Base-by-base conservation (phyloP, 2,113 vertebrate genomes). In the Python bivittatus region DNA sequence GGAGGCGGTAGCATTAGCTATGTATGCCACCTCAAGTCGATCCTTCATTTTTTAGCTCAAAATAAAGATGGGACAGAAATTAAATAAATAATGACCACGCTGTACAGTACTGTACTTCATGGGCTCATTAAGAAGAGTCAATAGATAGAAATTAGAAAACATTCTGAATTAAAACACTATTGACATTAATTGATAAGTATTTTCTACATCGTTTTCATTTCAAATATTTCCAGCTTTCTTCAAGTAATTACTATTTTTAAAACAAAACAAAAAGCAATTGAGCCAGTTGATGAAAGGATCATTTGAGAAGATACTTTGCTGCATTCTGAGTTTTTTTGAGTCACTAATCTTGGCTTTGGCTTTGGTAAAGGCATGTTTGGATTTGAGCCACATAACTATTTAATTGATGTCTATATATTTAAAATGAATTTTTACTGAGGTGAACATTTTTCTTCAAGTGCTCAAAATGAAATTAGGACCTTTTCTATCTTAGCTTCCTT, bases 251-350 rank as follows among this genome's bases (percentile, higher is more conserved):
- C 1, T 25, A 33, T 57, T 90, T 90, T 22, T 29, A 29, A 79
- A 68, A 57, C 25, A 86, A 86, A 52, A n/a, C 4, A 58, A 38
- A 88, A 15, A 29, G 0, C 23, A 42, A 52, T 56, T 13, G 25
- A 88, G 56, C 11, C 54, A 91, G 27, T 44, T 25, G 48, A 44
- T 89, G 13, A 88, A 58, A 25, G n/a, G 38, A 87, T 90, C 91
- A 90, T 88, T 90, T 61, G 90, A 94, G 84, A 38, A 92, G 57
- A 92, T 48, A 33, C 58, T 29, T 27, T 91, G 48, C 72, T 61
- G 52, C 53, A 91, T 93, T 89, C 38, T 38, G 87, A 91, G 79
- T 83, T 7, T 6, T 33, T 38, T 11, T n/a, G 54, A 94, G 88
- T 64, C 38, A 64, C 64, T 92, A 93, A 87, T 6, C 2, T 60